Conservation (phyloP, 2,113 vertebrate genomes). For the Oryzias javanicus region DNA sequence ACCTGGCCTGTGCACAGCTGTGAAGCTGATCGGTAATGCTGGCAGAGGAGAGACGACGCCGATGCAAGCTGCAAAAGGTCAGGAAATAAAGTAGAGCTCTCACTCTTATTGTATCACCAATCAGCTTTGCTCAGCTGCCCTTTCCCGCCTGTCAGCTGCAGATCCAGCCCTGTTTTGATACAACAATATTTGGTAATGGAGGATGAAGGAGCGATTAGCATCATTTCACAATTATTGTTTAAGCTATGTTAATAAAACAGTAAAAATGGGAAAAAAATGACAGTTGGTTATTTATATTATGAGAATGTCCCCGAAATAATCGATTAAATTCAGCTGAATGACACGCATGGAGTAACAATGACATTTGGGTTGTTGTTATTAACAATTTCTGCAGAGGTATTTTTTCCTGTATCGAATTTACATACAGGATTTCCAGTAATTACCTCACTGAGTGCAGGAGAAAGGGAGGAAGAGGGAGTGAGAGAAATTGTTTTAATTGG, state of each 20-base stretch:
- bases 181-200: constrained; percentile 37
- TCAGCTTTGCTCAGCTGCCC: constrained; percentile 71
- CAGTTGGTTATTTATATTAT: constrained; percentile 22
- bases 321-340: constrained; percentile 39
- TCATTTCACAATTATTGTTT: constrained; percentile 33
- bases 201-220: constrained; percentile 40
- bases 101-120: constrained; percentile 71
- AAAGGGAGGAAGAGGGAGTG: constrained; percentile 21
- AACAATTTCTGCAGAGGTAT: constrained; percentile 46
- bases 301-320: constrained; percentile 23
- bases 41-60: constrained; percentile 58
- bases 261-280: constrained; percentile 5
- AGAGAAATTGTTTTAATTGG: constrained; percentile 74
- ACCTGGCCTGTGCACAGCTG: constrained; percentile 57
- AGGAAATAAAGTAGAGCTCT: constrained; percentile 72
- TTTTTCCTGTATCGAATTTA: constrained; percentile 68
- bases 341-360: constrained; percentile 34
- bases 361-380: constrained; percentile 62
- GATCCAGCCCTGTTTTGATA: constrained; percentile 56
- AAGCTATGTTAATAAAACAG: constrained; percentile 36
- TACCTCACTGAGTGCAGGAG: constrained; percentile 49
- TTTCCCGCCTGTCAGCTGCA: constrained; percentile 65
- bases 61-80: constrained; percentile 72
- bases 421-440: constrained; percentile 71
- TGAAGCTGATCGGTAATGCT: constrained; percentile 70